Evolutionary conservation across 2,113 vertebrate species (phyloP), one percentile per base, ranked within the genome.

Genomic region (Hippoglossus stenolepis): DNA sequence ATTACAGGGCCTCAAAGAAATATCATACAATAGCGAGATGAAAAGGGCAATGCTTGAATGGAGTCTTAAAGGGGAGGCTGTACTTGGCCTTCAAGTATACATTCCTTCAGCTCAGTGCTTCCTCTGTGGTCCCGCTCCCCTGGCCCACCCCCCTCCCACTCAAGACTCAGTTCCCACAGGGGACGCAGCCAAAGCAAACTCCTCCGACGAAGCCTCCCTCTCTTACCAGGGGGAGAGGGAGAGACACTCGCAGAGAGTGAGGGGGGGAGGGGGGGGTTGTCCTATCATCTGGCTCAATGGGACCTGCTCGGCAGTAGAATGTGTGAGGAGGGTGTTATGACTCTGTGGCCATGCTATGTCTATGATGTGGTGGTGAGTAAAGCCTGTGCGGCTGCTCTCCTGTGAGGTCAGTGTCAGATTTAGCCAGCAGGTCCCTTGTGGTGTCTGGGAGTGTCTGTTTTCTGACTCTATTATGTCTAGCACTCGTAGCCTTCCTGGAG

Each of bases 401-500:
- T 89, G 86, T 92, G 90, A 94, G 90, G 88, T 92, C 91, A 91
- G 88, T 90, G 90, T 92, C 91, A 86, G 84, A 93, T 92, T 91
- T 91, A 93, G 93, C 91, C 91, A 88, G 89, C 88, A 92, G 89
- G 87, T 93, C 90, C 89, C 91, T 92, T 92, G 93, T 93, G 93
- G 93, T 94, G 95, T 94, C 94, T 94, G 93, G 91, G 92, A 94
- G 92, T 91, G 91, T 92, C 94, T 93, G 90, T 91, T 93, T 92
- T 93, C 87, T 85, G 84, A 90, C 90, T 90, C 90, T 95, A 93
- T 95, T 95, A 93, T 95, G 94, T 95, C 93, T 96, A 92, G 82
- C 73, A 56, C 88, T 87, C 82, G 53, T 69, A 86, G 85, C 86
- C 89, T 95, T 94, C 94, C 92, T 94, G 93, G 90, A 93, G 93